Conservation (phyloP, 2,113 vertebrate genomes). For the pig (Sus scrofa) region DNA sequence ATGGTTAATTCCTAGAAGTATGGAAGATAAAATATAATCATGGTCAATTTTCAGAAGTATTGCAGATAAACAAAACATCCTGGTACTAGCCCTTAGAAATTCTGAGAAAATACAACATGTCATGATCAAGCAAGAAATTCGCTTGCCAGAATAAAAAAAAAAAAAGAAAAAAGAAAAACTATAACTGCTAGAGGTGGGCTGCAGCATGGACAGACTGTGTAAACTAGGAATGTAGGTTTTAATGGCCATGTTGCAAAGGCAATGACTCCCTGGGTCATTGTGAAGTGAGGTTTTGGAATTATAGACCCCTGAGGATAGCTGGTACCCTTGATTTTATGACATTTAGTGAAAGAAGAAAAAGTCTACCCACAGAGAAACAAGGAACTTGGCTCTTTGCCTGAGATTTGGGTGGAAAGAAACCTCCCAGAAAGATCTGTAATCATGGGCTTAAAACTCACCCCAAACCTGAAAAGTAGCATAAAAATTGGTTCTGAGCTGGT, state of each 20-base stretch:
- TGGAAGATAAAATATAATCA: not conserved
- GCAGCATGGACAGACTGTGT: not conserved
- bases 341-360: not conserved
- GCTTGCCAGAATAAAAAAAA: not conserved
- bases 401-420: not conserved
- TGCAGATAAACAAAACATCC: not conserved
- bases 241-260: not conserved
- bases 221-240: not conserved
- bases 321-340: not conserved
- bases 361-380: not conserved
- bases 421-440: not conserved
- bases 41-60: not conserved
- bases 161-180: not conserved
- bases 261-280: not conserved
- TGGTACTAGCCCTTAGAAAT: constrained; percentile 7
- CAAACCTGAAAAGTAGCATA: not conserved
- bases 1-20: not conserved
- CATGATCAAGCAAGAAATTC: not conserved
- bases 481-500: not conserved
- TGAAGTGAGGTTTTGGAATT: not conserved
- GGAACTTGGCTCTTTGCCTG: not conserved
- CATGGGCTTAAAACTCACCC: not conserved
- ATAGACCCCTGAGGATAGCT: not conserved
- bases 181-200: not conserved
- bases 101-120: not conserved